A percentile compares a stretch with the other conserved stretches of the same genome.
Evolutionary conservation across 2,797 vertebrate genomes (phyloP).

Genomic region (Pangasius mekongensis): DNA sequence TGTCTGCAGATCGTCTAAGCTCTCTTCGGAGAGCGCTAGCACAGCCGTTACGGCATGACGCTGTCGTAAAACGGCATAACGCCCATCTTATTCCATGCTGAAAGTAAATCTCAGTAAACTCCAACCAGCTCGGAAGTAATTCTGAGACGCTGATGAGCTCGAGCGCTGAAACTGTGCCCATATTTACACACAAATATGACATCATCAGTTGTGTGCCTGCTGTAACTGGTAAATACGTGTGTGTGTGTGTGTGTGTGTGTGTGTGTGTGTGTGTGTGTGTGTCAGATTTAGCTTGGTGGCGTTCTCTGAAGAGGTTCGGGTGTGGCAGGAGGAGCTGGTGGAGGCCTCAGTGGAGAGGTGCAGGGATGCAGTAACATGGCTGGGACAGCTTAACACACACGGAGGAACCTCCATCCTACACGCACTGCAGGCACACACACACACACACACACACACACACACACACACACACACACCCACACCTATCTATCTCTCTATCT

Average conservation of each 20-base stretch:
- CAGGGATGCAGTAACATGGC: slow-evolving; percentile 77
- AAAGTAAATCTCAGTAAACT: too few species aligned
- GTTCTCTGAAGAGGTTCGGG: slow-evolving; percentile 72
- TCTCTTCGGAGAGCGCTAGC: too few species aligned
- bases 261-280: neutral
- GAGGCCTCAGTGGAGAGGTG: slow-evolving; percentile 73
- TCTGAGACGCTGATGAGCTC: too few species aligned
- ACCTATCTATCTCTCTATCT: fast-evolving
- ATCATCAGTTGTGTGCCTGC: too few species aligned
- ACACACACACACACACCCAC: too few species aligned
- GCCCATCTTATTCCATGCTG: too few species aligned
- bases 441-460: slow-evolving; percentile 26
- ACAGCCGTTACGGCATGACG: too few species aligned
- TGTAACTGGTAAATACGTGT: neutral
- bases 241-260: neutral
- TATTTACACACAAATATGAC: too few species aligned
- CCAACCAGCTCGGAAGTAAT: too few species aligned
- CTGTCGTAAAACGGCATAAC: too few species aligned
- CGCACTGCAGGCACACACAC: slow-evolving; percentile 74
- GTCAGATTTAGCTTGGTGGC: slow-evolving; percentile 80
- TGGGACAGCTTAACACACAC: slow-evolving; percentile 66
- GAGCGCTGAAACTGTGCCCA: neutral
- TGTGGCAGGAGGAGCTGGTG: slow-evolving; percentile 74
- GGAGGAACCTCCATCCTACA: slow-evolving; percentile 76
- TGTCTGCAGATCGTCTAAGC: too few species aligned